Conservation (phyloP, 2,888 invertebrate genomes). For the Nomada hirtipes region DNA sequence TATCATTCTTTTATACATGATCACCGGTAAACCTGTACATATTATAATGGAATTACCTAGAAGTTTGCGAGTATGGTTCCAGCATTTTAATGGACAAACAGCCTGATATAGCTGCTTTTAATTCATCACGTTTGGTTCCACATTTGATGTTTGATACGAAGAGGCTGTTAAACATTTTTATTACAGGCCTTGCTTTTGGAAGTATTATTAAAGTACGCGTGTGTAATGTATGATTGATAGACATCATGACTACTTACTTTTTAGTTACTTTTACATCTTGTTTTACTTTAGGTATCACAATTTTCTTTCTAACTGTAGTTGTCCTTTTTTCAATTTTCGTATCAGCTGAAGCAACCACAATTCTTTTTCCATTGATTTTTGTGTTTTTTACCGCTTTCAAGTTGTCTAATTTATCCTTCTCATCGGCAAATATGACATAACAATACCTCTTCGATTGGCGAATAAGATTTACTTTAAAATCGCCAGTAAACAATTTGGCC, state of each 20-base stretch:
- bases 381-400: slow-evolving; percentile 66
- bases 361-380: slow-evolving; percentile 68
- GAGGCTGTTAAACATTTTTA: slow-evolving; percentile 63
- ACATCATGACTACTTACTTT: slow-evolving; percentile 67
- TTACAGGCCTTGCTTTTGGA: no score
- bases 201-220: background rate
- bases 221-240: background rate
- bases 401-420: slow-evolving; percentile 74
- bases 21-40: background rate
- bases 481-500: slow-evolving; percentile 72
- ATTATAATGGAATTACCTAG: slow-evolving; percentile 41
- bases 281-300: slow-evolving; percentile 67
- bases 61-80: slow-evolving; percentile 50
- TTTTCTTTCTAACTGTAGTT: slow-evolving; percentile 63
- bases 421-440: slow-evolving; percentile 73
- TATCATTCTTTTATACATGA: background rate
- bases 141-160: slow-evolving; percentile 73
- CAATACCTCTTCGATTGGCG: slow-evolving; percentile 76
- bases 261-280: slow-evolving; percentile 61
- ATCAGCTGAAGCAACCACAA: slow-evolving; percentile 62
- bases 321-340: slow-evolving; percentile 25
- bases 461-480: slow-evolving; percentile 73
- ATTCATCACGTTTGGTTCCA: slow-evolving; percentile 69
- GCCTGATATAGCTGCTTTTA: slow-evolving; percentile 73
- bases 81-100: slow-evolving; percentile 68